A percentile compares a stretch with the other conserved stretches of the same genome.
Evolutionary conservation across 2,888 invertebrate species (phyloP).

Genomic region (Lamellibrachia satsuma): DNA sequence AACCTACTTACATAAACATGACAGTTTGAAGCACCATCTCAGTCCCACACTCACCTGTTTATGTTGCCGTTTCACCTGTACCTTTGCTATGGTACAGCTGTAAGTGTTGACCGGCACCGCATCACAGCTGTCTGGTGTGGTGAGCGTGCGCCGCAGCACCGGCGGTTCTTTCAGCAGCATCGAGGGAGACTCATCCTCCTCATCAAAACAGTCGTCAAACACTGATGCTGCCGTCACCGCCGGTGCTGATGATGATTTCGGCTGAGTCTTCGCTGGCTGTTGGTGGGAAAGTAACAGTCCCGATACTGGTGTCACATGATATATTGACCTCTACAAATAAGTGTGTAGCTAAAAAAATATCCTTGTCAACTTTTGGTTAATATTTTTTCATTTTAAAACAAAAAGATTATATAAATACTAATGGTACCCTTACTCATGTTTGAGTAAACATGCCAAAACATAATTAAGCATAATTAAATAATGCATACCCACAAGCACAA

Average conservation of each 20-base stretch:
- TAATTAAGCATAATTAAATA: too few relatives aligned
- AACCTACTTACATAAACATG: not conserved
- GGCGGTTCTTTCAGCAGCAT: not conserved
- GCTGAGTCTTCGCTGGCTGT: not conserved
- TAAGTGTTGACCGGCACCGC: not conserved
- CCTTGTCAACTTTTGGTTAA: too few relatives aligned
- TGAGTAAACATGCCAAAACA: too few relatives aligned
- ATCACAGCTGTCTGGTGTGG: not conserved
- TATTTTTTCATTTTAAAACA: too few relatives aligned
- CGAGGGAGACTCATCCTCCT: not conserved
- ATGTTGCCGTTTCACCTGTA: not conserved
- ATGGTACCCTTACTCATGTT: too few relatives aligned
- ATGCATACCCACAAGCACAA: too few relatives aligned
- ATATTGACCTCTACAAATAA: too few relatives aligned
- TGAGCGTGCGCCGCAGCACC: not conserved
- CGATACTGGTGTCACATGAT: not conserved
- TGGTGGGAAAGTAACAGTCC: not conserved
- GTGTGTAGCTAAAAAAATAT: too few relatives aligned
- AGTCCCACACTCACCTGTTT: not conserved
- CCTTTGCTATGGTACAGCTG: not conserved
- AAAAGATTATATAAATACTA: too few relatives aligned
- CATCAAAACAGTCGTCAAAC: constrained; percentile 7
- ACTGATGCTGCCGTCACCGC: not conserved
- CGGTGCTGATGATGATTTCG: not conserved
- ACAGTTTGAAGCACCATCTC: not conserved